phyloP scores from a whole-genome alignment of 2,888 invertebrate species.

The Tachystola acroxantha region DNA sequence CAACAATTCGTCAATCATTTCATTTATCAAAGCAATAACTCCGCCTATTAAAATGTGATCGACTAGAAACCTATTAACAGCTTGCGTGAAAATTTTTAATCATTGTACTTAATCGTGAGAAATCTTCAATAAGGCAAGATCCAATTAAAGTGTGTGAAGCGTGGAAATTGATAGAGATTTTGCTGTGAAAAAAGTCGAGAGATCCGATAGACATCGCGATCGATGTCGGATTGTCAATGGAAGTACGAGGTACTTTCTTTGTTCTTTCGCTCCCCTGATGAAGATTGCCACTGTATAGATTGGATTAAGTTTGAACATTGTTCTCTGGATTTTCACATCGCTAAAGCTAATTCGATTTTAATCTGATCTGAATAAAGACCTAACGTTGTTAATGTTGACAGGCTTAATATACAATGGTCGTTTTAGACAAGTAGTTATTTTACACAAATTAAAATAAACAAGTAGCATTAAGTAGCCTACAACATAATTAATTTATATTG shows the following conservation, averaged over 20 bases:
- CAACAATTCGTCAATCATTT: too few relatives aligned
- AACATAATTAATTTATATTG: not conserved
- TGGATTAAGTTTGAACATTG: not conserved
- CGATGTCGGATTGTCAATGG: conserved; percentile 12
- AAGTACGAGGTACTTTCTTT: conserved; percentile 22
- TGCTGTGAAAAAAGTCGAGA: conserved; percentile 26
- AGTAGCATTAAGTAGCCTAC: too few relatives aligned
- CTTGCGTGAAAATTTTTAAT: conserved; percentile 16
- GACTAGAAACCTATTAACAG: not conserved
- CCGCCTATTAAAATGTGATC: not conserved
- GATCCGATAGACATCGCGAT: conserved; percentile 33
- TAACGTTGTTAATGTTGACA: not conserved
- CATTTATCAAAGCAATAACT: too few relatives aligned
- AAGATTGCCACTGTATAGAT: not conserved
- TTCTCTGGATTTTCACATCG: too few relatives aligned
- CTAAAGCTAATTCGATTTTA: not conserved
- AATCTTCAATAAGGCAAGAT: conserved; percentile 36
- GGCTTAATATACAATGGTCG: not conserved
- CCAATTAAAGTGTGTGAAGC: conserved; percentile 49
- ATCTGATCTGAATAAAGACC: not conserved
- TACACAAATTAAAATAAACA: not conserved
- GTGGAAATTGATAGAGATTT: conserved; percentile 44
- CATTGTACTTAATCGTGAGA: conserved; percentile 44
- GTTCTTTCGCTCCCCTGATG: conserved; percentile 13
- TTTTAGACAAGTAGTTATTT: not conserved